Percentiles rank a stretch among this genome's conserved stretches.
phyloP scores from a whole-genome alignment of 2,797 vertebrate genomes.

The Myiotriccus ornatus region DNA sequence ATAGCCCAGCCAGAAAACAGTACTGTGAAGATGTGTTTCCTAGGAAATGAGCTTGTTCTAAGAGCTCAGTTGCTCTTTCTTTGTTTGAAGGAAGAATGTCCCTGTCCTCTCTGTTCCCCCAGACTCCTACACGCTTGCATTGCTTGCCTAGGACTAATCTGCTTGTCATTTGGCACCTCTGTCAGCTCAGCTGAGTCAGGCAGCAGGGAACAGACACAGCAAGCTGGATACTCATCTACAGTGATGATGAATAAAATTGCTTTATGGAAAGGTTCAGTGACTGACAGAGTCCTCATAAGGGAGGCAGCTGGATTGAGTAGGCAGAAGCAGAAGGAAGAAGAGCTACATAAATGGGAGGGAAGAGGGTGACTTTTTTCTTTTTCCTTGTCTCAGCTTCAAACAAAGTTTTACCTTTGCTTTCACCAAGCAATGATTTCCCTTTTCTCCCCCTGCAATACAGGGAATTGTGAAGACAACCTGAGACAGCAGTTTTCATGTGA shows the following conservation, averaged over 20 bases:
- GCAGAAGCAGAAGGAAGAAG: not conserved
- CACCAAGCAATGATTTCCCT: not conserved
- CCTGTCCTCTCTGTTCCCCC: not conserved
- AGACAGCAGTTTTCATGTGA: not conserved
- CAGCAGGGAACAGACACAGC: not conserved
- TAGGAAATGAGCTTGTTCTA: not conserved
- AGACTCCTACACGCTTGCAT: not conserved
- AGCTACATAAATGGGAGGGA: accelerated
- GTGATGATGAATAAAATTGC: not conserved
- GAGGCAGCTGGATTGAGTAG: not conserved
- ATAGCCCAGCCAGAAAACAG: not conserved
- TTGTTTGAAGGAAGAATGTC: not conserved
- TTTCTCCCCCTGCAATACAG: not conserved
- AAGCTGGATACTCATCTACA: not conserved
- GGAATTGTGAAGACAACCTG: not conserved
- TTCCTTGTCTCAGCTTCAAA: not conserved
- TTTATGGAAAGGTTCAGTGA: not conserved
- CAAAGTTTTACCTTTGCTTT: not conserved
- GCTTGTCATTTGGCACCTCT: not conserved
- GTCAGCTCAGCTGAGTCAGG: not conserved
- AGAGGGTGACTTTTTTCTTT: not conserved
- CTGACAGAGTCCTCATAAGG: not conserved
- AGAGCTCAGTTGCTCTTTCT: not conserved
- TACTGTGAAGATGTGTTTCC: not conserved
- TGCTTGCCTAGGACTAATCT: not conserved